These are phyloP conservation scores for Brachionus angularis DNA, from an alignment of 1,140 invertebrate genomes.

Conservation along the genomic window DNA sequence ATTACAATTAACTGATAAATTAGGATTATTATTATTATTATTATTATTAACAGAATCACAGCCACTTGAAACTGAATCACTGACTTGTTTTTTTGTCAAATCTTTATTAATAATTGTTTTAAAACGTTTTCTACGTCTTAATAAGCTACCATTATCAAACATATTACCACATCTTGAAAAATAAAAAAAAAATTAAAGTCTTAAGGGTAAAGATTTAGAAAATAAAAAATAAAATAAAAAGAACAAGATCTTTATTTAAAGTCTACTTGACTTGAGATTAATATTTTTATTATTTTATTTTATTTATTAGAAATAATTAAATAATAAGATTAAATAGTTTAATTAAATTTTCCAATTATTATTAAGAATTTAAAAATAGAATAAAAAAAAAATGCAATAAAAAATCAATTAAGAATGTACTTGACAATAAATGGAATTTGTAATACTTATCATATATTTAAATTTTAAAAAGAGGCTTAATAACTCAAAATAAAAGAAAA, in stretches of 20 bases:
- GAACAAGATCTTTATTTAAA: neutral
- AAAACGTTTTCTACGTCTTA: constrained; percentile 53
- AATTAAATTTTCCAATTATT: too few species aligned
- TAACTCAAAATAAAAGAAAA: too few species aligned
- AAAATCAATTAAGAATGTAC: neutral
- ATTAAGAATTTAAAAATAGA: too few species aligned
- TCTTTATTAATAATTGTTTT: constrained; percentile 44
- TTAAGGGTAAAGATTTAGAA: neutral
- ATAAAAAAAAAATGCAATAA: neutral
- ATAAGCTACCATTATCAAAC: constrained; percentile 57
- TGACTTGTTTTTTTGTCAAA: neutral
- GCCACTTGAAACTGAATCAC: too few species aligned
- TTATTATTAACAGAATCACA: too few species aligned
- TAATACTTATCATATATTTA: constrained; percentile 25
- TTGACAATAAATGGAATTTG: neutral
- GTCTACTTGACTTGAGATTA: neutral
- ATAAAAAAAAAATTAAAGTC: neutral
- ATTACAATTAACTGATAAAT: neutral
- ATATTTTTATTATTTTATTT: too few species aligned
- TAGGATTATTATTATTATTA: neutral
- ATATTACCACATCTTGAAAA: constrained; percentile 64
- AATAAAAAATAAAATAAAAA: too few species aligned
- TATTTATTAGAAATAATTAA: too few species aligned
- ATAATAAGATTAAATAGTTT: too few species aligned
- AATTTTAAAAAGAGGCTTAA: too few species aligned